phyloP scores from a whole-genome alignment of 2,113 vertebrate genomes.

The Struthio camelus region DNA sequence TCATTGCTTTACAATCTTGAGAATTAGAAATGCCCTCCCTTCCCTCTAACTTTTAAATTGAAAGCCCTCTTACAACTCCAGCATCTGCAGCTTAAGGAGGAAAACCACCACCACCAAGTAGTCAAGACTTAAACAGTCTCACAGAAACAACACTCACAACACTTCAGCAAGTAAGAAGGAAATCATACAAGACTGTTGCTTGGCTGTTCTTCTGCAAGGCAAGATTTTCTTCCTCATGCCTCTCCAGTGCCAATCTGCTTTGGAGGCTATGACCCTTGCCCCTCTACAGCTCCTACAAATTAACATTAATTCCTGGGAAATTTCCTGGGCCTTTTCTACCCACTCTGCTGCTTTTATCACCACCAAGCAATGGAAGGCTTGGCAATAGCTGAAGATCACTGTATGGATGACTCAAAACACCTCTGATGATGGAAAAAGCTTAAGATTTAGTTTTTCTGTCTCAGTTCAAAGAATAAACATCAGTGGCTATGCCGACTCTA shows the following conservation, averaged over 20 bases:
- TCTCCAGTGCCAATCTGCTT: not conserved
- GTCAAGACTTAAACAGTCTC: not conserved
- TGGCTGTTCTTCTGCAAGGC: not conserved
- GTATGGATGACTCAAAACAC: not conserved
- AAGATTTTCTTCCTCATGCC: not conserved
- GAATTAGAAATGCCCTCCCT: not conserved
- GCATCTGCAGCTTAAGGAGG: not conserved
- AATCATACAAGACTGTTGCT: not conserved
- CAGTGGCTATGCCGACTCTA: not conserved
- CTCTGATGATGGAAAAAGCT: not conserved
- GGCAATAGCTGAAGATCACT: not conserved
- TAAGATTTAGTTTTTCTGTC: constrained; percentile 4
- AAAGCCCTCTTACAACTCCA: not conserved
- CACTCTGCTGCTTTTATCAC: not conserved
- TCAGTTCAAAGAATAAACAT: constrained; percentile 30
- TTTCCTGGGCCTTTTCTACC: not conserved
- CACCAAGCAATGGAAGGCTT: not conserved
- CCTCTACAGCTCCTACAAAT: not conserved
- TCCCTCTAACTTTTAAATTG: not conserved
- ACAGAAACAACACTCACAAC: not conserved
- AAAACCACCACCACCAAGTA: not conserved
- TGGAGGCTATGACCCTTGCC: not conserved
- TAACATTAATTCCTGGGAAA: not conserved
- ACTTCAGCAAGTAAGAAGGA: not conserved
- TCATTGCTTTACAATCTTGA: not conserved